Base-by-base conservation (phyloP, 2,113 vertebrate genomes). In the Leiothrix lutea region DNA sequence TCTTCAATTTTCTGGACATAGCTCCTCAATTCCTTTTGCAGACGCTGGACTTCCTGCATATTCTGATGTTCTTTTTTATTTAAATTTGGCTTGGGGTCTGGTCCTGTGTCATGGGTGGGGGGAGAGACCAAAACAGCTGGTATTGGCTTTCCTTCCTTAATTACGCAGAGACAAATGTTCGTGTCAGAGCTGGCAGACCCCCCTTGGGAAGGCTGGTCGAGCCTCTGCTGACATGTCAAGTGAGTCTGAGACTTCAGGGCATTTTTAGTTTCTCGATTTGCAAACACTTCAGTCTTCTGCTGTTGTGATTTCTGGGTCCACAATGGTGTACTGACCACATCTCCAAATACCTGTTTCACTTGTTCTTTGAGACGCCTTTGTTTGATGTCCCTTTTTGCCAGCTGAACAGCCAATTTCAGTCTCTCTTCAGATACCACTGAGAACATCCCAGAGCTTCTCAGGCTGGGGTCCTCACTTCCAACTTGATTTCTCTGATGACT, bases 391-490 rank as follows among this genome's bases (percentile, higher is more conserved):
- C 98, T 98, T 95, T 97, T 99, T 77, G 99, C 99, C 53, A 99
- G 94, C 45, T 98, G 98, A 66, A 99, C 79, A 1, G 99, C 99
- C 45, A 97, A 92, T 87, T 97, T 98, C 54, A 99, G 97, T 74
- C 97, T 98, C 61, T 99, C 99, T 96, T 99, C 99, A 14, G 99
- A 99, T 31, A 99, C 77, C 14, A 98, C 92, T 4, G 98, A 99
- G 95, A 99, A 99, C 29, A 97, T 95, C 51, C 98, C 36, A 29
- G 98, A 98, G 84, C 97, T 98, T 72, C 75, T 91, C 38, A 80
- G n/a, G 58, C 93, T 97, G 50, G 92, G 62, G n/a, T 80, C 84
- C 9, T 96, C 85, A 53, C 95, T 96, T 40, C 54, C 79, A 85
- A 70, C 29, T 9, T 16, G 31, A 40, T 62, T 73, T 51, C 73